A percentile compares a stretch with the other conserved stretches of the same genome.
Evolutionary conservation across 2,113 vertebrate species (phyloP).

Genomic region (Rhadina sibilatrix): DNA sequence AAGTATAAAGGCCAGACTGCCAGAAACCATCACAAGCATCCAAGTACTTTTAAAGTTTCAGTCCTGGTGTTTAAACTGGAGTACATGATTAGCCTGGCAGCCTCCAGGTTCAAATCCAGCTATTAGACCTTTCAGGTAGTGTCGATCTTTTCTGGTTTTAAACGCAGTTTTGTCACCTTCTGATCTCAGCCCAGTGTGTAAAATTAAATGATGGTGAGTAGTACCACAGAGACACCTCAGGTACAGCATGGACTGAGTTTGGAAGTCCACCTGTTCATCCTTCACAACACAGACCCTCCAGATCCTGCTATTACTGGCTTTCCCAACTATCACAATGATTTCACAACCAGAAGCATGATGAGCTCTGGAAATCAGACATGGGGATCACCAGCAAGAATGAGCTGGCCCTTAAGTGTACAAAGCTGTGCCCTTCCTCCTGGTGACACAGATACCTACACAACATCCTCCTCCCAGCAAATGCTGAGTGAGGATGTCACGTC

Average conservation of each 20-base stretch:
- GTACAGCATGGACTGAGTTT: accelerated
- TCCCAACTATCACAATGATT: not conserved
- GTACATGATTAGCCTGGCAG: too few relatives aligned
- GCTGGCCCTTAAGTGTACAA: not conserved
- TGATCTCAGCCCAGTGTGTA: not conserved
- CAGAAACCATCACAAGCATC: not conserved
- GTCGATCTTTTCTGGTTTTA: accelerated
- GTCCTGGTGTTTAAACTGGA: not conserved
- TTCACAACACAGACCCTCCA: not conserved
- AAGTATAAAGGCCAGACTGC: not conserved
- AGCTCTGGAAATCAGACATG: not conserved
- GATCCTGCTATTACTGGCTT: accelerated
- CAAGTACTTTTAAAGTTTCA: not conserved
- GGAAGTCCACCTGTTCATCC: not conserved
- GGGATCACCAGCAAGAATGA: not conserved
- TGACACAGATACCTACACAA: not conserved
- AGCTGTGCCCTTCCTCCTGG: not conserved
- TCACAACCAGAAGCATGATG: not conserved
- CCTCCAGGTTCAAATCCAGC: not conserved
- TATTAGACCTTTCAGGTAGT: not conserved
- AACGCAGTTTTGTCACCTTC: not conserved
- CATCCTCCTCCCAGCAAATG: accelerated
- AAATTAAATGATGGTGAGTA: not conserved
- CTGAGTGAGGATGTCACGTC: accelerated
- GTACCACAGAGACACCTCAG: not conserved